phyloP scores from a whole-genome alignment of 2,113 vertebrate species.

The Hydrochoerus hydrochaeris region DNA sequence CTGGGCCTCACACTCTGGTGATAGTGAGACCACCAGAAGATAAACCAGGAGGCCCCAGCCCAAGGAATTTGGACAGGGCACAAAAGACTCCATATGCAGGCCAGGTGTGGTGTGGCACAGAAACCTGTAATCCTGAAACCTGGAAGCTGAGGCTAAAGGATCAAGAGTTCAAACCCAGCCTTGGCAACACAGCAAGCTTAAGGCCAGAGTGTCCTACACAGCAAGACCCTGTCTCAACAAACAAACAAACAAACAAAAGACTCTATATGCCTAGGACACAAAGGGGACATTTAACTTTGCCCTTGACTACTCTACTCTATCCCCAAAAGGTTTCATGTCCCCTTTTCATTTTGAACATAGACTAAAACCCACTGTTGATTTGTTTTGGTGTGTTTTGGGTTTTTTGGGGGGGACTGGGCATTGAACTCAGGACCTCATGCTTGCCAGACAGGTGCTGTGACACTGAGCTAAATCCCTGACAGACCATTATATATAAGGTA shows the following conservation, averaged over 20 bases:
- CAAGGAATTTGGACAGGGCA: background rate
- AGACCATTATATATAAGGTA: background rate
- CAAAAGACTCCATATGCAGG: background rate
- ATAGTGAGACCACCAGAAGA: background rate
- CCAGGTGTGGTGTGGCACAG: no score
- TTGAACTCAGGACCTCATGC: no score
- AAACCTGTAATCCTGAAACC: background rate
- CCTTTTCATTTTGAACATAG: conserved; percentile 24
- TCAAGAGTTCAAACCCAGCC: background rate
- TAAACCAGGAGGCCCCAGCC: background rate
- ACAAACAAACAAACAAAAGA: background rate
- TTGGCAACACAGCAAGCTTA: background rate
- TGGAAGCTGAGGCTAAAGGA: background rate
- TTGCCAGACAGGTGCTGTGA: no score
- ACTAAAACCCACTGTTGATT: background rate
- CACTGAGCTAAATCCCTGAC: no score
- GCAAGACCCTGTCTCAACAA: background rate
- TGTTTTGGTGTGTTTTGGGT: no score
- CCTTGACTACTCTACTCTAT: background rate
- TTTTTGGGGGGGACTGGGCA: no score
- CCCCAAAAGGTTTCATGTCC: background rate
- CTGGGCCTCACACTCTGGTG: background rate
- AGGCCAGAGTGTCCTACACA: background rate
- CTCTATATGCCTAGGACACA: background rate
- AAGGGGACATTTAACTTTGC: background rate